Percentiles rank a stretch among this genome's conserved stretches.
Conservation (phyloP, 2,113 vertebrate species). For the Oostethus manadensis region DNA sequence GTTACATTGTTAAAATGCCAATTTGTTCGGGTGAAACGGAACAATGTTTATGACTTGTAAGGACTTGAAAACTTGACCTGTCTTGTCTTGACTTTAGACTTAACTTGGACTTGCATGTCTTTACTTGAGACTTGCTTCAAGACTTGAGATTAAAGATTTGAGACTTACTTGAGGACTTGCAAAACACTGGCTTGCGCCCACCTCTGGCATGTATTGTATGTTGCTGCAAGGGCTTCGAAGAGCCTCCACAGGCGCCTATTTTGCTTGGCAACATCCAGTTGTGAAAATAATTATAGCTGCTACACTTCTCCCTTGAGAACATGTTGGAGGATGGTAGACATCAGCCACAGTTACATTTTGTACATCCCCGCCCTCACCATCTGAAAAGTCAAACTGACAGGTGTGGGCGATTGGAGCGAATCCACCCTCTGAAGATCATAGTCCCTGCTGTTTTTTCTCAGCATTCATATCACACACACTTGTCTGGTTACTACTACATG, state of each 20-base stretch:
- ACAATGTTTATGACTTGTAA: too few relatives aligned
- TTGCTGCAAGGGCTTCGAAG: not conserved
- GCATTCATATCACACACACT: not conserved
- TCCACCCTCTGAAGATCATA: not conserved
- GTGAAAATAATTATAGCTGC: not conserved
- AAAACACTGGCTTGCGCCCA: too few relatives aligned
- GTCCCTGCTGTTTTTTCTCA: not conserved
- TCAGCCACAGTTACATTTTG: not conserved
- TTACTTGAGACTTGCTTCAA: too few relatives aligned
- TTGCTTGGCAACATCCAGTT: not conserved
- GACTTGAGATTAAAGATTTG: not conserved
- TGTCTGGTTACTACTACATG: not conserved
- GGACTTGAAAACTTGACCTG: too few relatives aligned
- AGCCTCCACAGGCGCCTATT: not conserved
- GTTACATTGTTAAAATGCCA: too few relatives aligned
- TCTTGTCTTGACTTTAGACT: too few relatives aligned
- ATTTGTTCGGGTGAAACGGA: too few relatives aligned
- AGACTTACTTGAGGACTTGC: too few relatives aligned
- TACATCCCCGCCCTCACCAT: not conserved
- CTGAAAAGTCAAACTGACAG: conserved; percentile 4
- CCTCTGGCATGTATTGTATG: not conserved
- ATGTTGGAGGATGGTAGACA: conserved; percentile 1
- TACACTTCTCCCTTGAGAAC: not conserved
- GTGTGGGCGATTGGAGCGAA: not conserved
- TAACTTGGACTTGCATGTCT: too few relatives aligned